A percentile compares a stretch with the other conserved stretches of the same genome.
Conservation (phyloP, 2,113 vertebrate genomes). For the Alexandromys fortis region DNA sequence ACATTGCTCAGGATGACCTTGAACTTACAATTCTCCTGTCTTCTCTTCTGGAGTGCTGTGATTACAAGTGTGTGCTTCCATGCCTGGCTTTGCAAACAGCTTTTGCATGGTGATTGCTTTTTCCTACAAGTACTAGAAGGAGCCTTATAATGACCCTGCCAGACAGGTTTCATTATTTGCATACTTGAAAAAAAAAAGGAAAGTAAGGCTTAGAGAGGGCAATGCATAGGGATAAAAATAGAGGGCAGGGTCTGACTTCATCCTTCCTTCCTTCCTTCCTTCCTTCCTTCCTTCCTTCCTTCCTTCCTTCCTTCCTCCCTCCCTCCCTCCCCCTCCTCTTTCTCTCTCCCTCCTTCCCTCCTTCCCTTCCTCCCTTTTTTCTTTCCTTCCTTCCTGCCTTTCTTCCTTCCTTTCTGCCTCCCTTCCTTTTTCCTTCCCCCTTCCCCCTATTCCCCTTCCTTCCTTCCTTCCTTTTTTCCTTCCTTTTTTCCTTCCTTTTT, state of each 20-base stretch:
- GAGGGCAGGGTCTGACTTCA: background rate
- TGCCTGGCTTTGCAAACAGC: background rate
- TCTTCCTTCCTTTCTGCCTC: accelerated
- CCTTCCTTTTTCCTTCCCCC: accelerated
- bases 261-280: too few relatives aligned
- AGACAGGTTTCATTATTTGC: background rate
- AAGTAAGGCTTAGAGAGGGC: background rate
- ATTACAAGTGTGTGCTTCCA: background rate
- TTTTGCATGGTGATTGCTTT: background rate
- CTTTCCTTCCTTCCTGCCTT: background rate
- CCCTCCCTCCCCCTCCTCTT: accelerated
- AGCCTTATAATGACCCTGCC: background rate
- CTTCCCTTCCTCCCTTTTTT: too few relatives aligned
- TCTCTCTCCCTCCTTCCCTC: too few relatives aligned
- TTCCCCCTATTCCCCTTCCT: too few relatives aligned
- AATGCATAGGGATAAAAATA: background rate
- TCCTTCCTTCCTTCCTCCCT: too few relatives aligned
- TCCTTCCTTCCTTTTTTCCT: too few relatives aligned
- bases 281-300: background rate
- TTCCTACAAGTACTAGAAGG: background rate
- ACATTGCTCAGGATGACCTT: background rate
- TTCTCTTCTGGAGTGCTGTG: background rate
- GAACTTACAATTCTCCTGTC: background rate
- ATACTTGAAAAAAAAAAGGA: background rate
- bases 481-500: accelerated